These are phyloP conservation scores for Drepana arcuata DNA, from an alignment of 1,140 invertebrate species.

Conservation along the genomic window DNA sequence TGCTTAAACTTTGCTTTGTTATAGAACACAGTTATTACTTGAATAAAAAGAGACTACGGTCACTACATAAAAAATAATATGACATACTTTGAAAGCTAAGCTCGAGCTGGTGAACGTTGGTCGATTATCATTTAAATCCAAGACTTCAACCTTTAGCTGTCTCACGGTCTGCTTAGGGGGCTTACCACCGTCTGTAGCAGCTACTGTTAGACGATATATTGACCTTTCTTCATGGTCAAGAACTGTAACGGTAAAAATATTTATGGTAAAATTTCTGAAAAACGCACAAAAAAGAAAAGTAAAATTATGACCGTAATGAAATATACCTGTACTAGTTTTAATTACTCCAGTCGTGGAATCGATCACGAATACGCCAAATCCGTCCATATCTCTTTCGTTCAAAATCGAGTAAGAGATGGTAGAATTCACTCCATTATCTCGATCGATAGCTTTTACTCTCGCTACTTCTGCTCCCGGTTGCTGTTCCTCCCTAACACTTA, in stretches of 20 bases:
- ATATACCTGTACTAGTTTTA: conserved; percentile 80
- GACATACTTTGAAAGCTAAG: conserved; percentile 85
- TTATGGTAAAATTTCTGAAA: not conserved
- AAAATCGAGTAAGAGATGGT: conserved; percentile 90
- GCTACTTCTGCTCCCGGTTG: conserved; percentile 88
- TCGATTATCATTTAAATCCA: conserved; percentile 92
- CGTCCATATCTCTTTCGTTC: conserved; percentile 87
- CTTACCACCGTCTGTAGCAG: conserved; percentile 88
- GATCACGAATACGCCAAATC: conserved; percentile 87
- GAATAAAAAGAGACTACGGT: too few relatives aligned
- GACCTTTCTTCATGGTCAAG: conserved; percentile 93
- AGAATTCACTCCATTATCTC: conserved; percentile 90
- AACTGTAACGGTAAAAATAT: conserved; percentile 66
- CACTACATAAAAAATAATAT: too few relatives aligned
- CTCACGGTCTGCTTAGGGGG: conserved; percentile 86
- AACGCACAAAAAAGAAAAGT: not conserved
- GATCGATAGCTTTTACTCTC: conserved; percentile 87
- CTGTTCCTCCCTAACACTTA: conserved; percentile 91
- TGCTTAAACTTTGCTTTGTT: too few relatives aligned
- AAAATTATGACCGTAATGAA: conserved; percentile 2
- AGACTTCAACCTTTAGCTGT: conserved; percentile 87
- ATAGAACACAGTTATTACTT: too few relatives aligned
- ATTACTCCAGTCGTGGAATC: conserved; percentile 90
- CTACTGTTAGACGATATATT: conserved; percentile 87
- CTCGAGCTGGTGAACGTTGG: conserved; percentile 93